Percentiles rank a stretch among this genome's conserved stretches.
These are phyloP conservation scores for Diachasmimorpha longicaudata DNA, from an alignment of 1,140 invertebrate species.

Conservation along the genomic window DNA sequence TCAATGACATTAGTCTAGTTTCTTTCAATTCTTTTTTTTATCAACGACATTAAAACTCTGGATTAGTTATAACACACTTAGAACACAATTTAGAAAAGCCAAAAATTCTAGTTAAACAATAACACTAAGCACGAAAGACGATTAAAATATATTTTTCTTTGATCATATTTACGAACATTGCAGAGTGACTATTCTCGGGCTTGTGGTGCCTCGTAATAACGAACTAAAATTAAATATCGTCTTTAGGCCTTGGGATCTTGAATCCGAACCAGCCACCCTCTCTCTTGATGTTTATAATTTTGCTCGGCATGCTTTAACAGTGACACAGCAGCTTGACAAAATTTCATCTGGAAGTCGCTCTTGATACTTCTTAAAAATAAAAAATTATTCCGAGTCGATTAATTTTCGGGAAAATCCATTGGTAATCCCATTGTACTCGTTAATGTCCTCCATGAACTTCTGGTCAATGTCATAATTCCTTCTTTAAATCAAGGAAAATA, in stretches of 20 bases:
- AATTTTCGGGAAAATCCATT: no score
- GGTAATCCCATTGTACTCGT: no score
- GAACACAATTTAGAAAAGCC: neutral
- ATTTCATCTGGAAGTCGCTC: no score
- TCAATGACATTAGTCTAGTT: conserved; percentile 27
- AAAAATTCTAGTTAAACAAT: neutral
- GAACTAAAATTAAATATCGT: neutral
- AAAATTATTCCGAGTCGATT: no score
- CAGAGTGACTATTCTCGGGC: no score
- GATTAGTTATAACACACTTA: neutral
- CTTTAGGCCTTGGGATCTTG: conserved; percentile 33
- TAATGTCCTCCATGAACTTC: no score
- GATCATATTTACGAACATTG: neutral
- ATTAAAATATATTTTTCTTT: neutral
- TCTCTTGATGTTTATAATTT: conserved; percentile 45
- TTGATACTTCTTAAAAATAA: no score
- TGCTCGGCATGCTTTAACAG: conserved; percentile 11
- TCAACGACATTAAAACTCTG: neutral
- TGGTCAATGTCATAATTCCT: no score
- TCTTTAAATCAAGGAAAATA: no score
- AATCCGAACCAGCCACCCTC: conserved; percentile 49
- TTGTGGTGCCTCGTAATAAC: no score
- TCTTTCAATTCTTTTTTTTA: neutral
- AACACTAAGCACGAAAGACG: neutral
- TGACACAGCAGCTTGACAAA: no score